Base-by-base conservation (phyloP, 2,888 invertebrate genomes). In the Xanthostigma xanthostigma region DNA sequence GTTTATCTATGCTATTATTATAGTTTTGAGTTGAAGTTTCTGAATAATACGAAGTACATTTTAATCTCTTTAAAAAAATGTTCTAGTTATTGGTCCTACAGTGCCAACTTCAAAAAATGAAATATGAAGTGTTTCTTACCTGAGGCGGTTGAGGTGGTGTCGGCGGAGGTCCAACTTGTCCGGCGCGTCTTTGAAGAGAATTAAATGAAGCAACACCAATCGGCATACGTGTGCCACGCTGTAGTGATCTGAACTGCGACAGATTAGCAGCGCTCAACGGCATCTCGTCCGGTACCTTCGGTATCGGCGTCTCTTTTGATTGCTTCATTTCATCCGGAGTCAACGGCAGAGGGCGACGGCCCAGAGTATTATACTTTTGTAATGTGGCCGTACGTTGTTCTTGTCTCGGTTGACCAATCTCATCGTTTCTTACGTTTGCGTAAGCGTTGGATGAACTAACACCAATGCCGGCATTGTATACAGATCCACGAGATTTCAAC, bases 201-300 rank as follows among this genome's bases (percentile, higher is more conserved):
- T 45, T 45, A 33, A 45, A 45, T n/a, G 45, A 47, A 10, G 51
- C 43, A 41, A 33, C 45, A 27, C 50, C 46, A 8, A 27, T 27
- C 3, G 40, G 42, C n/a, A 27, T 33, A 14, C 39, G 39, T 10
- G 45, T 27, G 33, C 68, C 67, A 12, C 68, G 57, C 55, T 68
- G 68, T 51, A 75, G 60, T 46, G 74, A 74, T 13, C 73, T 68
- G 57, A 73, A 75, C 54, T 73, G 73, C 52, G 69, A 68, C 58
- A 72, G 70, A 53, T 71, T 72, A 53, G 64, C 52, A 62, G 66
- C 49, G 66, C 63, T 48, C 60, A 53, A 42, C 14, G 53, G 50
- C 48, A 51, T 57, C 50, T 53, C 51, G 33, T 44, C 45, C 3
- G 67, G 67, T 39, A 68, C 67, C 51, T 66, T 66, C 34, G 68